Evolutionary conservation across 2,113 vertebrate genomes (phyloP), one percentile per base, ranked within the genome.

Genomic region (Salvelinus namaycush): DNA sequence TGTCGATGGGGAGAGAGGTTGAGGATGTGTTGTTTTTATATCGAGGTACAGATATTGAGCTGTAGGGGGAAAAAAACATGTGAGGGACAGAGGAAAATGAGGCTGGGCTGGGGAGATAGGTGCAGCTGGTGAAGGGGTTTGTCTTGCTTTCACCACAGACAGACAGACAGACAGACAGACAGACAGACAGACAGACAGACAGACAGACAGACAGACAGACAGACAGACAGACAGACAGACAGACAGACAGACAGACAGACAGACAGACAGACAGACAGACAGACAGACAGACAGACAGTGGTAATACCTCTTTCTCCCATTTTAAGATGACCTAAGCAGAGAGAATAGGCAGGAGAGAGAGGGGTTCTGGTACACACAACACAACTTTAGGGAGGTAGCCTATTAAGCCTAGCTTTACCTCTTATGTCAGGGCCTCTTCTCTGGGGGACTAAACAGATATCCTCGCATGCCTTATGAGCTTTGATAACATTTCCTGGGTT

Each of bases 71-170:
- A 8, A 80, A 80, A 34, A 34, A 34, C 34, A 76, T 83, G 24
- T 87, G 76, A 73, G 57, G 65, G 72, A 59, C n/a, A 80, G 77
- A 84, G 73, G 78, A 79, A 31, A 68, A 70, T 14, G 86, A 89
- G 91, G 81, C 70, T 70, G 69, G 83, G 84, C 93, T 85, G 92
- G 29, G 29, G 94, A 94, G 90, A 94, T 93, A 84, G 95, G 95
- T 94, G 93, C 93, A 94, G 93, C 93, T 96, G 95, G 95, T 95
- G 87, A 94, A 92, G 93, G 92, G 95, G 94, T 96, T 91, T 91
- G 39, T 12, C n/a, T 16, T 22, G 3, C 34, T 70, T 69, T 20
- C 18, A n/a, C 31, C 39, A n/a, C 44, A 12, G 4, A 11, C 48
- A 31, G 4, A 31, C 31, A 31, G 0, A 31, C 29, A 3, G 1